phyloP scores from a whole-genome alignment of 1,140 invertebrate genomes.

The Neodiprion fabricii region DNA sequence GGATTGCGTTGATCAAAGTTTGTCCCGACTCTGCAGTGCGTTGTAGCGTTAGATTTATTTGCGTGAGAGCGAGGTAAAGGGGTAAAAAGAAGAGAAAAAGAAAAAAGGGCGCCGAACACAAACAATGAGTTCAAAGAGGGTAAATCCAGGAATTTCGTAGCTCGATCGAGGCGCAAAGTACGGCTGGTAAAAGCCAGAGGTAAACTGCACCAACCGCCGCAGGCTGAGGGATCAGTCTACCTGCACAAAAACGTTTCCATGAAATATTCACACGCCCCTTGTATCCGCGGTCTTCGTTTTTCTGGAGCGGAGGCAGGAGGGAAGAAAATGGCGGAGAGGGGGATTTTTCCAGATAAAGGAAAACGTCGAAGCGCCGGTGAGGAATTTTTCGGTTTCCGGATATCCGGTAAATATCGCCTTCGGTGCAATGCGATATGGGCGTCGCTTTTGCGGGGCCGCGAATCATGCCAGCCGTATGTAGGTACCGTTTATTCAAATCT shows the following conservation, averaged over 20 bases:
- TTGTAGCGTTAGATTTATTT: not conserved
- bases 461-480: not conserved
- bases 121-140: not conserved
- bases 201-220: not conserved
- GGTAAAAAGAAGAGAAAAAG: not conserved
- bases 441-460: not conserved
- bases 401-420: not conserved
- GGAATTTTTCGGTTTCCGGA: no score
- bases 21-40: not conserved
- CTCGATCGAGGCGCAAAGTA: not conserved
- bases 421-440: not conserved
- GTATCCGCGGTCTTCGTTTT: no score
- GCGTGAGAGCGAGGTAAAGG: not conserved
- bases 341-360: no score
- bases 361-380: no score
- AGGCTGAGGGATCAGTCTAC: not conserved
- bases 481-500: slow-evolving; percentile 13
- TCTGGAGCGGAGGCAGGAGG: no score
- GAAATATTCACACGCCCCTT: not conserved
- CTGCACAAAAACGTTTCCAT: not conserved
- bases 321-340: no score
- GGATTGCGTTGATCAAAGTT: not conserved
- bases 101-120: not conserved
- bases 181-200: not conserved
- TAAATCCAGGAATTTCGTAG: not conserved